phyloP scores from a whole-genome alignment of 1,140 invertebrate species.

The Aphis craccivora region DNA sequence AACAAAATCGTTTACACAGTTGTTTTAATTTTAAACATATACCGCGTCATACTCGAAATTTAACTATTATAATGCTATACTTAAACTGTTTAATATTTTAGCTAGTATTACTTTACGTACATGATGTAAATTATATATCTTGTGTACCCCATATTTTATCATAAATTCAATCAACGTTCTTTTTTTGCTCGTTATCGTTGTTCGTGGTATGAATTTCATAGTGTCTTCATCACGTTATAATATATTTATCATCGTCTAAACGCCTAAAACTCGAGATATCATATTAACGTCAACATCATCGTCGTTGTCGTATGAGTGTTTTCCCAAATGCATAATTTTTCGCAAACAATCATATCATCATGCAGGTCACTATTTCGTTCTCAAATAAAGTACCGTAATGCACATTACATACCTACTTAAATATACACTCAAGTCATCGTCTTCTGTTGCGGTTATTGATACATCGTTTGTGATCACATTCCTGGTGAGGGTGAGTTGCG shows the following conservation, averaged over 20 bases:
- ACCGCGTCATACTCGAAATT: neutral
- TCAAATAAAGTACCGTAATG: neutral
- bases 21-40: neutral
- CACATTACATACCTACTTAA: neutral
- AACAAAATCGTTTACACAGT: constrained; percentile 29
- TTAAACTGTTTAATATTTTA: neutral
- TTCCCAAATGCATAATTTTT: neutral
- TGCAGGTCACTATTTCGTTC: neutral
- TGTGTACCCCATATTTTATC: neutral
- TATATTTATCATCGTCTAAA: neutral
- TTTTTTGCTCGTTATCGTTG: neutral
- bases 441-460: neutral
- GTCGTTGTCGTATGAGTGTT: neutral
- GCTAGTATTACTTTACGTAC: neutral
- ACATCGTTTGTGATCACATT: neutral
- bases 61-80: neutral
- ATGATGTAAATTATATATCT: neutral
- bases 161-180: neutral
- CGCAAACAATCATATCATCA: neutral
- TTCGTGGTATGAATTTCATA: neutral
- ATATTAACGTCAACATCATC: neutral
- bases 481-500: constrained; percentile 22
- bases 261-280: neutral
- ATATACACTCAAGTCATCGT: neutral
- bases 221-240: neutral